A percentile compares a stretch with the other conserved stretches of the same genome.
Conservation (phyloP, 2,888 invertebrate genomes). For the Melanargia galathea region DNA sequence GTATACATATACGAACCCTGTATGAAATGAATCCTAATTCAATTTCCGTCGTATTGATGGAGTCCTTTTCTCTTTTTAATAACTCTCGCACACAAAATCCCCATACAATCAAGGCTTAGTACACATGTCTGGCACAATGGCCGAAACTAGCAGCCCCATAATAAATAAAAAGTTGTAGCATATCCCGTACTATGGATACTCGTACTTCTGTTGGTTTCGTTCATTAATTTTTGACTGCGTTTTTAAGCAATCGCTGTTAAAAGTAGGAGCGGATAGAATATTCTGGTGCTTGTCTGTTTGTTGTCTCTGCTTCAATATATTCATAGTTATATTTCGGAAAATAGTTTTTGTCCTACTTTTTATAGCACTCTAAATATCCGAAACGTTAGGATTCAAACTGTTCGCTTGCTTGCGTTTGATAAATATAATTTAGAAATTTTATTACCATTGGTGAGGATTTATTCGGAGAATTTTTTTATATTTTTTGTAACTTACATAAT, state of each 20-base stretch:
- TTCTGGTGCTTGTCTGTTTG: conserved; percentile 17
- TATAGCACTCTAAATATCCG: too few species aligned
- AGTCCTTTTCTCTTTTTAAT: conserved; percentile 20
- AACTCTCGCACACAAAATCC: conserved; percentile 64
- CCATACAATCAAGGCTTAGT: conserved; percentile 73
- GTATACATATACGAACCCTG: background rate
- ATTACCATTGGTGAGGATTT: too few species aligned
- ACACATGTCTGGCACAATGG: conserved; percentile 70
- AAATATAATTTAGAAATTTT: too few species aligned
- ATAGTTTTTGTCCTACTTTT: too few species aligned
- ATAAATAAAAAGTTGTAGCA: conserved; percentile 76
- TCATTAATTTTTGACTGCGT: conserved; percentile 42
- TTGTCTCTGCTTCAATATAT: too few species aligned
- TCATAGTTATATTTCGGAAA: too few species aligned
- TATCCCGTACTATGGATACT: conserved; percentile 58
- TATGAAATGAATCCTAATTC: conserved; percentile 15
- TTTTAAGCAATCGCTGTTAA: background rate
- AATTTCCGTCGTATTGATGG: conserved; percentile 7
- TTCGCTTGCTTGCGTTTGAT: too few species aligned
- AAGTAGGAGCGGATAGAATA: background rate
- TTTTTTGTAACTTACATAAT: too few species aligned
- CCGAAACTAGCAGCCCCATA: conserved; percentile 74
- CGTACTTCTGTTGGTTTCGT: conserved; percentile 29
- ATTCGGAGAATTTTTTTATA: too few species aligned
- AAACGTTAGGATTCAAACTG: too few species aligned